Base-by-base conservation (phyloP, 1,140 invertebrate genomes). In the Aphis craccivora region DNA sequence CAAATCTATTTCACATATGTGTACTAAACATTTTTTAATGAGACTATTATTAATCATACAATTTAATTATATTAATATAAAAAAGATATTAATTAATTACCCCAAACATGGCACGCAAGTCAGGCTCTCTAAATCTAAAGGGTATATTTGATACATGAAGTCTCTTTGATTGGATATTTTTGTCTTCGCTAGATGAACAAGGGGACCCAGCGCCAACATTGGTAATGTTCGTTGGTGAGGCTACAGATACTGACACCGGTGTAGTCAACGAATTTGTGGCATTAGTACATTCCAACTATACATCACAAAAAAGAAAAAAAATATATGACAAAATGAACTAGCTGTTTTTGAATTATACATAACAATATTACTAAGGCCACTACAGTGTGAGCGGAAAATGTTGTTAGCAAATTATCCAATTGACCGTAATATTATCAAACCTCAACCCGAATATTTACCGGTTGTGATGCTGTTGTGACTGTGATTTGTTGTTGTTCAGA, bases 91-190 rank as follows among this genome's bases (percentile, higher is more conserved):
- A 60, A 76, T 76, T 94, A 97, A 98, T 97, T 96, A 99, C 99
- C 96, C 98, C 99, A 96, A 99, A 99, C 97, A 99, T 98, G 94
- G 98, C 97, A 95, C 98, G 97, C 93, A 99, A 96, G 96, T 99
- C 99, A 91, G 98, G 98, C 96, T 99, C 99, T 96, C 99, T 97
- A 96, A 99, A 99, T 95, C 99, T 96, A 96, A 99, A 99, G 94
- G 99, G 99, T 96, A 99, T 99, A 96, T 99, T 99, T 95, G 99
- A 99, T 95, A 99, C 98, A 95, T 99, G 98, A 94, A 98, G 96
- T 95, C 97, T 96, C 95, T 98, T 99, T 81, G 97, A 97, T 95
- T 97, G 97, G 94, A 96, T 96, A 95, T 96, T 96, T 94, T 86
- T 95, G 94, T 94, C 91, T 92, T 92, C 91, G 18, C 91, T 92